Evolutionary conservation across 2,888 invertebrate genomes (phyloP), one percentile per base, ranked within the genome.

Genomic region (Myopa tessellatipennis): DNA sequence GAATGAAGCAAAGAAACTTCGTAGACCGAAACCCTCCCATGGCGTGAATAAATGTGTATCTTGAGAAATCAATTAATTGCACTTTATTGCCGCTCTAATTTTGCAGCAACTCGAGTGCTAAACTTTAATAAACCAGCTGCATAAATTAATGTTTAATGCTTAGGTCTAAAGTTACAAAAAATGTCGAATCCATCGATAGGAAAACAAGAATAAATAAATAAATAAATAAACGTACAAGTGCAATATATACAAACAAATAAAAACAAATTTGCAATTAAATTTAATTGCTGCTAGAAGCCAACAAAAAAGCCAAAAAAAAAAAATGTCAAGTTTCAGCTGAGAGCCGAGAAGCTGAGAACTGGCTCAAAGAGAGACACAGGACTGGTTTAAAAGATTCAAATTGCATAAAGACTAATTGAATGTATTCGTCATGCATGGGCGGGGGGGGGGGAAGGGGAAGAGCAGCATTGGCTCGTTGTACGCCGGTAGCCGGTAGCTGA

Each of bases 41-140:
- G 71, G 71, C 52, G 58, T 72, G 71, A 72, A 72, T 72, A 26
- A 72, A 72, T 60, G 71, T 34, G 38, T 72, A 16, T 38, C 60
- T 38, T 55, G 55, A 58, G 36, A 58, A 72, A 58, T 58, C 58
- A 55, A 72, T 58, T 72, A 58, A 72, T 58, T 38, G 14, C 12
- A n/a, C 16, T 72, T 72, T 72, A 72, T 72, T 72, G 55, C 58
- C 71, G 38, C 26, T 52, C 71, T 58, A 72, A 72, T 58, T 72
- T 58, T 72, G 26, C 38, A 72, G 38, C 58, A 72, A 60, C 58
- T 58, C 4, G 3, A 36, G 16, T 36, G 16, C 38, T n/a, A 68
- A 14, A 38, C 60, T 60, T 72, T 72, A 72, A 14, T n/a, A 58
- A 72, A 60, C 16, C n/a, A 34, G 8, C 61, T 18, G 10, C 18